Evolutionary conservation across 2,797 vertebrate genomes (phyloP), one percentile per base, ranked within the genome.

Genomic region (Acanthurus leucopareius): DNA sequence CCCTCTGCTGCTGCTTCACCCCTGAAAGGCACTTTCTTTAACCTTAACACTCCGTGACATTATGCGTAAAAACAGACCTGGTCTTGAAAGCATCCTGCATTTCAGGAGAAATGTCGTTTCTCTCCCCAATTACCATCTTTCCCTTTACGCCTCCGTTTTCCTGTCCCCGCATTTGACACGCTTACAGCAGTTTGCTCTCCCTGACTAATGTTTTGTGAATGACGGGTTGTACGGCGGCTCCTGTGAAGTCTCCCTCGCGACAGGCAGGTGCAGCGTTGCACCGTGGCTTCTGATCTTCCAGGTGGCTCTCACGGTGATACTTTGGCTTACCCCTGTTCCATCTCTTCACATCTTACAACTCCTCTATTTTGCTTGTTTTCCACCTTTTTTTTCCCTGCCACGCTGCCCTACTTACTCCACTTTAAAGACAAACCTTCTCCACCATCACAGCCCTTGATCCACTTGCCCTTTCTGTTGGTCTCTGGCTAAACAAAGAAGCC

Each of bases 101-200:
- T 86, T 81, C 70, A 67, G 63, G 28, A 56, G 66, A 79, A 75
- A 87, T 5, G 47, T 63, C 35, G 63, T 69, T 67, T 69, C 35
- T 70, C 69, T 65, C 58, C 62, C 79, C 75, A 90, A 92, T 90
- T 88, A 83, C 70, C 84, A 80, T 84, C 66, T 73, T 74, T 84
- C 19, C 58, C 54, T 83, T 71, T 58, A 51, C 15, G 42, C 75
- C 72, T 77, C 48, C 22, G 32, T 77, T 65, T 72, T 57, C 60
- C 76, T 56, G 61, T 80, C 73, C 56, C 71, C 45, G 13, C 56
- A 75, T 83, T 58, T 73, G 65, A 82, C 72, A 52, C 22, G 32
- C 60, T 71, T 66, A 68, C 77, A 83, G 61, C 28, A 16, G 52
- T 62, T 75, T 56, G 76, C 69, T 79, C 73, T 75, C 60, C 48